Evolutionary conservation across 2,888 invertebrate species (phyloP).

Genomic region (Glaucopsyche alexis): DNA sequence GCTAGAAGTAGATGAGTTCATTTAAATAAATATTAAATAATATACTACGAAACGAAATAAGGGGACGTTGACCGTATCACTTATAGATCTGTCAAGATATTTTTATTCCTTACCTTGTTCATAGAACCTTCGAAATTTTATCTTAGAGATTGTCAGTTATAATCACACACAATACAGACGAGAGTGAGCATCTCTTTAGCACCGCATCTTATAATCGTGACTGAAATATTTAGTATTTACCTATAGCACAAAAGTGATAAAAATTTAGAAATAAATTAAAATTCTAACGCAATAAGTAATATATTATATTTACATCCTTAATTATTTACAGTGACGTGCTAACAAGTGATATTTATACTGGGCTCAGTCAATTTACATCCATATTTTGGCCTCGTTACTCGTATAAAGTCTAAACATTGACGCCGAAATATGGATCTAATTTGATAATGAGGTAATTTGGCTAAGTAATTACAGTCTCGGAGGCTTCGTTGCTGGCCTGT

Average conservation of each 20-base stretch:
- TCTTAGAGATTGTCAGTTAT: not conserved
- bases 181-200: too few relatives aligned
- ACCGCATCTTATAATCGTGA: too few relatives aligned
- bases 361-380: not conserved
- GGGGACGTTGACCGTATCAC: too few relatives aligned
- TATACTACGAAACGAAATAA: too few relatives aligned
- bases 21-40: too few relatives aligned
- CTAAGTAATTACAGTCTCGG: conserved; percentile 51
- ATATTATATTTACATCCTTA: conserved; percentile 9
- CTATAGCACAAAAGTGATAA: not conserved
- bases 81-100: too few relatives aligned
- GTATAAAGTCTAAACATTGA: conserved; percentile 26
- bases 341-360: not conserved
- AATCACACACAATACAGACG: too few relatives aligned
- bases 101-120: too few relatives aligned
- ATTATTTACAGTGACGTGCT: conserved; percentile 11
- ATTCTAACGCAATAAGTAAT: not conserved
- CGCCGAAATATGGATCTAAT: conserved; percentile 21
- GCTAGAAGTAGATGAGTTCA: not conserved
- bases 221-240: too few relatives aligned
- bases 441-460: conserved; percentile 34
- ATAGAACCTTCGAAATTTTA: too few relatives aligned
- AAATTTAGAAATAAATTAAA: not conserved
- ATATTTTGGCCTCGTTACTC: not conserved
- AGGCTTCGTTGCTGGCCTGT: conserved; percentile 54